Percentiles rank a stretch among this genome's conserved stretches.
Conservation (phyloP, 2,888 invertebrate species). For the Podabrus alpinus region DNA sequence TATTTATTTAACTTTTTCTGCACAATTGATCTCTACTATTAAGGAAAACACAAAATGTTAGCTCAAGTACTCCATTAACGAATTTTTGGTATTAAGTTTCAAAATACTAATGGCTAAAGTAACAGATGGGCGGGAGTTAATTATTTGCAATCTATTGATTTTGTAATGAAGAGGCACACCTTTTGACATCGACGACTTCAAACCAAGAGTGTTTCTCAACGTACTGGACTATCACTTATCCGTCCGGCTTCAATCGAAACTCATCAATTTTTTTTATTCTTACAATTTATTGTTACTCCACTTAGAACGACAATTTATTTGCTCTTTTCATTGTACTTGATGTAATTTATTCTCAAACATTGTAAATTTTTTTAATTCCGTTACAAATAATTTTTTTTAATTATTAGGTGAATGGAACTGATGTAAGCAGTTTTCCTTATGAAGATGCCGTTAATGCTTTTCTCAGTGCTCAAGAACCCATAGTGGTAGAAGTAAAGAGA, state of each 20-base stretch:
- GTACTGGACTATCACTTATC: too few species aligned
- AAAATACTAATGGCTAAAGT: not conserved
- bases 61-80: not conserved
- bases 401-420: constrained; percentile 64
- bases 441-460: constrained; percentile 65
- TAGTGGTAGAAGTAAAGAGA: constrained; percentile 63
- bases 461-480: constrained; percentile 63
- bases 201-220: too few species aligned
- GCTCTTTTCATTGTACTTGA: too few species aligned
- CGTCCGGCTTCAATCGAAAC: too few species aligned
- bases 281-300: not conserved
- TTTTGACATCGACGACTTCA: too few species aligned
- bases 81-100: not conserved
- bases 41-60: not conserved
- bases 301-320: not conserved
- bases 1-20: not conserved
- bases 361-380: not conserved
- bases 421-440: constrained; percentile 64
- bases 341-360: not conserved
- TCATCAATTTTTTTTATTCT: not conserved
- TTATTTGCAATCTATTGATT: not conserved
- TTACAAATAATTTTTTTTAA: not conserved
- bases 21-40: not conserved
- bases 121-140: not conserved
- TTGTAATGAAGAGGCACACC: too few species aligned